Conservation (phyloP, 2,797 vertebrate species). For the Fistularia tabacaria region DNA sequence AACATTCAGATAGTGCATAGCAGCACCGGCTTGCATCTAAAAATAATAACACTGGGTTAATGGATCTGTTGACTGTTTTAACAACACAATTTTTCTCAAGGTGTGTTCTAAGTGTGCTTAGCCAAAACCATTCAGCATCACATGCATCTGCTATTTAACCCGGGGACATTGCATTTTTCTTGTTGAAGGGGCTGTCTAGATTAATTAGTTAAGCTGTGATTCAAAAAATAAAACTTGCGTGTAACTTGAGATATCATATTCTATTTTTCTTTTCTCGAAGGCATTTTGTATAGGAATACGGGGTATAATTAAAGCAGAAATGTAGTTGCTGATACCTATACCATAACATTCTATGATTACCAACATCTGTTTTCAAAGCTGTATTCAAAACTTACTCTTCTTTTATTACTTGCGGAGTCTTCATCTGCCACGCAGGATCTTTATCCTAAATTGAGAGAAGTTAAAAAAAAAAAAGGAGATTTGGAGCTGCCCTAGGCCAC, state of each 20-base stretch:
- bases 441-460: conserved; percentile 21
- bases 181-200: conserved; percentile 17
- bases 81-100: background rate
- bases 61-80: background rate
- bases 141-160: conserved; percentile 4
- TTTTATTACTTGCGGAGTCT: conserved; percentile 22
- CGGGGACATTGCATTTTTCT: conserved; percentile 14
- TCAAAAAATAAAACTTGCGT: conserved; percentile 3
- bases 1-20: conserved; percentile 26
- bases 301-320: no score
- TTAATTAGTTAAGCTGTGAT: conserved; percentile 6
- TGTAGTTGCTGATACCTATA: no score
- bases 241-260: conserved; percentile 3
- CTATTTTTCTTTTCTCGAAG: background rate
- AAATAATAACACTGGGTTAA: conserved; percentile 10
- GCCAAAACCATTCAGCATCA: background rate
- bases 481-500: conserved; percentile 22
- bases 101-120: background rate
- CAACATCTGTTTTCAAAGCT: background rate
- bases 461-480: conserved; percentile 23
- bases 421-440: conserved; percentile 18
- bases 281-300: no score
- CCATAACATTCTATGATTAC: no score
- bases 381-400: conserved; percentile 14
- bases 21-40: conserved; percentile 20